Base-by-base conservation (phyloP, 2,888 invertebrate genomes). In the Keiferia lycopersicella region DNA sequence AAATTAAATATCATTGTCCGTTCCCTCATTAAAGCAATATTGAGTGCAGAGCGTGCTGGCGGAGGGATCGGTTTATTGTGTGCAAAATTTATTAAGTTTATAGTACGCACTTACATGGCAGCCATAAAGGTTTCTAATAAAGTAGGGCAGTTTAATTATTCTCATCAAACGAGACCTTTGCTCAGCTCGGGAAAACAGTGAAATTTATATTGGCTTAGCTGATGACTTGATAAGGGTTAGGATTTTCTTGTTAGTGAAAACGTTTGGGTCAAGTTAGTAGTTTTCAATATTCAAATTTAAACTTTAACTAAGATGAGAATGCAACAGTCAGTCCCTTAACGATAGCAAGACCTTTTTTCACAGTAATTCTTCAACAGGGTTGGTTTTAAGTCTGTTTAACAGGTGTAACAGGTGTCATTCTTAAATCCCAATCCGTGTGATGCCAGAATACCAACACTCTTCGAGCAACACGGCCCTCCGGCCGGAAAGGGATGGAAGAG, bases 1-100 rank as follows among this genome's bases (percentile, higher is more conserved):
- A 86, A 87, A 88, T 91, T 90, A 90, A 89, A 91, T 88, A 84
- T 85, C 86, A 91, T 91, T 90, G 90, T 91, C 85, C 80, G 83
- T 72, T 73, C 81, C 79, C 85, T 86, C 82, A 88, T 88, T 89
- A 88, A 88, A 87, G 87, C 85, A 88, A 90, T 88, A 87, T 86
- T 84, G 87, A 83, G 84, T 81, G 82, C 76, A 72, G 73, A 77
- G 45, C 45, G 45, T 10, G 34, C 75, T 75, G 73, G 66, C 67
- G 75, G 72, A 74, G 83, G 82, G 84, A 82, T 78, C 80, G 75
- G 78, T 85, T 86, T 86, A 88, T 88, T 88, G 85, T 87, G 84
- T 84, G 85, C 83, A 76, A 84, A 86, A 85, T 78, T 79, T 85
- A 87, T 83, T 83, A 83, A 84, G 82, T 80, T 61, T 18, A 30